These are phyloP conservation scores for Halictus rubicundus DNA, from an alignment of 1,140 invertebrate genomes.

Conservation along the genomic window DNA sequence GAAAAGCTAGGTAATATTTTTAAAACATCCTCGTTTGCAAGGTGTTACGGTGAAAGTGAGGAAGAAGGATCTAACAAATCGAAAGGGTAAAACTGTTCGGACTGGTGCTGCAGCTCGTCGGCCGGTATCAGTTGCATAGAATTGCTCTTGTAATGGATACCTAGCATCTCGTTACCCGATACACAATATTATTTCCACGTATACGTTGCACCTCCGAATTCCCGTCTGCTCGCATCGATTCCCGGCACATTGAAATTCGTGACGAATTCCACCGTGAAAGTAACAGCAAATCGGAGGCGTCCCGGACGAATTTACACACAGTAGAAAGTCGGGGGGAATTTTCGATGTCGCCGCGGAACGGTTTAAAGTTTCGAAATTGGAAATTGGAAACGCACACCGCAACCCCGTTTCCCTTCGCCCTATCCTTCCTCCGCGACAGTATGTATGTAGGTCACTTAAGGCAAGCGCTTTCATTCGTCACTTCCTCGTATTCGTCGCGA, in stretches of 20 bases:
- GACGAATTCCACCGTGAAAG: conserved; percentile 1
- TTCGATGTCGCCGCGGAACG: conserved; percentile 23
- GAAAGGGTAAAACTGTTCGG: neutral
- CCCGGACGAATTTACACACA: conserved; percentile 29
- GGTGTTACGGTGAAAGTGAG: too few relatives aligned
- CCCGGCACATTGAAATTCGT: conserved; percentile 13
- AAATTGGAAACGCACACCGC: conserved; percentile 46
- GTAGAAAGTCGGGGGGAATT: conserved; percentile 42
- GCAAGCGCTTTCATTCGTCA: conserved; percentile 32
- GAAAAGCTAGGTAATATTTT: too few relatives aligned
- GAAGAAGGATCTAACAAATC: too few relatives aligned
- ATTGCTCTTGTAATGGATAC: too few relatives aligned
- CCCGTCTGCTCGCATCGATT: neutral
- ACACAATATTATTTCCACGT: too few relatives aligned
- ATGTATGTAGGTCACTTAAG: conserved; percentile 42
- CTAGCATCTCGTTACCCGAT: too few relatives aligned
- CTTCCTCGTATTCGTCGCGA: conserved; percentile 23
- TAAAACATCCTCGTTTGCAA: too few relatives aligned
- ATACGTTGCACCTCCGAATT: too few relatives aligned
- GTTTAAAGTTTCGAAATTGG: conserved; percentile 51
- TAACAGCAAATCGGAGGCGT: conserved; percentile 29
- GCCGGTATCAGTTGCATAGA: too few relatives aligned
- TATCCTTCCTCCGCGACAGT: too few relatives aligned
- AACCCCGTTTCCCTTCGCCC: neutral
- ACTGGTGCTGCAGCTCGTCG: neutral